Evolutionary conservation across 2,113 vertebrate genomes (phyloP).

Genomic region (Oncorhynchus masou): DNA sequence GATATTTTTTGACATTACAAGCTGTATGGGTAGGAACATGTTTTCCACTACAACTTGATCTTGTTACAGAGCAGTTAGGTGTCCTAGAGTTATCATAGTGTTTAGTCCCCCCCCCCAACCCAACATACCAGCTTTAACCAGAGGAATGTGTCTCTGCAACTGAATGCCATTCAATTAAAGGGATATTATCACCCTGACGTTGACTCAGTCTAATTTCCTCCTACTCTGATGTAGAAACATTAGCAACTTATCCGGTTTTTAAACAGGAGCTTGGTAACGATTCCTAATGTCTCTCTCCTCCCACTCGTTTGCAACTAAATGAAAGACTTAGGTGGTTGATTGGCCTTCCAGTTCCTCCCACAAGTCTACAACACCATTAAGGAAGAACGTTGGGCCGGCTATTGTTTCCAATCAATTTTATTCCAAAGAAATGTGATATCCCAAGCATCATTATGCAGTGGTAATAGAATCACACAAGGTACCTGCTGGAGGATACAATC

Average conservation of each 20-base stretch:
- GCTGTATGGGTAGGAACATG: no score
- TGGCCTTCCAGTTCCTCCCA: conserved; percentile 93
- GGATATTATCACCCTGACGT: conserved; percentile 93
- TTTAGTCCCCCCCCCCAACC: neutral
- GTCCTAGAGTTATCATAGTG: no score
- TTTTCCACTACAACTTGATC: no score
- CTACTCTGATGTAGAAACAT: conserved; percentile 99
- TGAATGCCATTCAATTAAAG: conserved; percentile 99
- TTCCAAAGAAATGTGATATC: conserved; percentile 91
- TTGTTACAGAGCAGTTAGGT: no score
- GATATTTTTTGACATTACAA: no score
- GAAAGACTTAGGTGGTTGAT: conserved; percentile 92
- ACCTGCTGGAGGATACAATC: conserved; percentile 43
- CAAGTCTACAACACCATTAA: conserved; percentile 94
- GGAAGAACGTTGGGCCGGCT: conserved; percentile 89
- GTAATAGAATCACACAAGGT: conserved; percentile 94
- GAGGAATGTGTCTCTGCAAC: conserved; percentile 66
- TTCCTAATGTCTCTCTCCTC: conserved; percentile 91
- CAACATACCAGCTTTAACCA: conserved; percentile 39
- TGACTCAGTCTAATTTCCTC: conserved; percentile 97
- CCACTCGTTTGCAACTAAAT: conserved; percentile 92
- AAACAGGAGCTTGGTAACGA: conserved; percentile 80
- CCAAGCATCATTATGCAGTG: conserved; percentile 89
- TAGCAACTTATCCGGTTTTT: conserved; percentile 77
- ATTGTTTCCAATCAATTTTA: conserved; percentile 97